A percentile compares a stretch with the other conserved stretches of the same genome.
phyloP scores from a whole-genome alignment of 2,113 vertebrate genomes.

The Prunella himalayana region DNA sequence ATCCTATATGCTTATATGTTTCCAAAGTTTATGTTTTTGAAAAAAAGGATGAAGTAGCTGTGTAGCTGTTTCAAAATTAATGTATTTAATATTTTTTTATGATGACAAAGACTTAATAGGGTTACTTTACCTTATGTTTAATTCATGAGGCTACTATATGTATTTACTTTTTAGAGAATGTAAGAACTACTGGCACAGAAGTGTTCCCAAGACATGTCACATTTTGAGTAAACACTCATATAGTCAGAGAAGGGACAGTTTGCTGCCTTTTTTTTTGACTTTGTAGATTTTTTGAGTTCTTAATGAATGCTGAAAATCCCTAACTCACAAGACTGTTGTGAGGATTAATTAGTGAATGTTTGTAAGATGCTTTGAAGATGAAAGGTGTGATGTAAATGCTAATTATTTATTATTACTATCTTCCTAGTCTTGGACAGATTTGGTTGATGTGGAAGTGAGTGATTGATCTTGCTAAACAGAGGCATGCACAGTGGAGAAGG shows the following conservation, averaged over 20 bases:
- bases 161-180: not conserved
- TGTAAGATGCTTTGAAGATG: conserved; percentile 46
- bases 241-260: not conserved
- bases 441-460: not conserved
- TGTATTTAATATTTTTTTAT: not conserved
- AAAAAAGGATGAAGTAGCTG: not conserved
- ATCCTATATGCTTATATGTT: fast-evolving
- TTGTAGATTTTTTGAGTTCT: not conserved
- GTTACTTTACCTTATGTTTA: not conserved
- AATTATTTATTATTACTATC: conserved; percentile 53
- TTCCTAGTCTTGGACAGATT: conserved; percentile 12
- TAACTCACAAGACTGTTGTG: not conserved
- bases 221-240: not conserved
- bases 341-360: conserved; percentile 45
- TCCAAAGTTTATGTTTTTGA: not conserved
- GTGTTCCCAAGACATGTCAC: not conserved
- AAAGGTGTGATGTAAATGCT: conserved; percentile 56
- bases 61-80: not conserved
- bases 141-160: not conserved
- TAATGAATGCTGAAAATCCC: conserved; percentile 24
- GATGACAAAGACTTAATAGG: not conserved
- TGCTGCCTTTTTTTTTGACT: not conserved
- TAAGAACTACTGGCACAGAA: not conserved
- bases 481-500: not conserved
- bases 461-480: conserved; percentile 37